Conservation (phyloP, 2,797 vertebrate genomes). For the Apodemus agrarius region DNA sequence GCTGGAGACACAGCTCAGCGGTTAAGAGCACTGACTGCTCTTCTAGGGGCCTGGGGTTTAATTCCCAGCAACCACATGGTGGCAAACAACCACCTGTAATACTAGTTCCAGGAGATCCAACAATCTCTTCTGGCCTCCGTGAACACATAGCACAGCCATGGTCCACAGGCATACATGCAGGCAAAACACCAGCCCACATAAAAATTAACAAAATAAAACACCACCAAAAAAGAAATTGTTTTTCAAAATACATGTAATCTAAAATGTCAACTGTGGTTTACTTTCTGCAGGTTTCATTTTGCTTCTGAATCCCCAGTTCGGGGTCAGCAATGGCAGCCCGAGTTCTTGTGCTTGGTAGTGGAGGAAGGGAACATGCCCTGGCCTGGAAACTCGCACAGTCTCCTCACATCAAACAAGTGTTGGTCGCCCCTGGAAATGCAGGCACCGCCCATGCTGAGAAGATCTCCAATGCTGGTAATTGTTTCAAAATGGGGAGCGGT, state of each 20-base stretch:
- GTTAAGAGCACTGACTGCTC: neutral
- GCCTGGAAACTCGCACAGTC: conserved; percentile 98
- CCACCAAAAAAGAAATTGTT: neutral
- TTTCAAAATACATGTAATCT: neutral
- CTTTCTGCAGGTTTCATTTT: conserved; percentile 14
- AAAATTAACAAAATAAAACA: neutral
- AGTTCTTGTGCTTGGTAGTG: conserved; percentile 94
- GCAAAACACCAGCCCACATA: neutral
- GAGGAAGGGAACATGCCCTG: conserved; percentile 94
- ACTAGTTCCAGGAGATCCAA: neutral
- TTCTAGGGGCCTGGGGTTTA: neutral
- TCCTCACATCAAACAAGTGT: conserved; percentile 90
- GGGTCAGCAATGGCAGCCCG: conserved; percentile 89
- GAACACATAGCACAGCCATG: neutral
- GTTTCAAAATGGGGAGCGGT: neutral
- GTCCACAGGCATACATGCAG: neutral
- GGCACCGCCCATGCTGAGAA: conserved; percentile 92
- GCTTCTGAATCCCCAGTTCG: conserved; percentile 62
- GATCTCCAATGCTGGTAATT: conserved; percentile 95
- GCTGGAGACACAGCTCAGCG: neutral
- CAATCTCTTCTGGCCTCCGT: neutral
- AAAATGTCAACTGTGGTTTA: conserved; percentile 1
- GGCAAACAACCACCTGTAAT: neutral
- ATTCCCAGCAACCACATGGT: neutral
- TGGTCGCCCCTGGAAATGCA: conserved; percentile 96